These are phyloP conservation scores for Somateria mollissima DNA, from an alignment of 2,797 vertebrate species.

Conservation along the genomic window DNA sequence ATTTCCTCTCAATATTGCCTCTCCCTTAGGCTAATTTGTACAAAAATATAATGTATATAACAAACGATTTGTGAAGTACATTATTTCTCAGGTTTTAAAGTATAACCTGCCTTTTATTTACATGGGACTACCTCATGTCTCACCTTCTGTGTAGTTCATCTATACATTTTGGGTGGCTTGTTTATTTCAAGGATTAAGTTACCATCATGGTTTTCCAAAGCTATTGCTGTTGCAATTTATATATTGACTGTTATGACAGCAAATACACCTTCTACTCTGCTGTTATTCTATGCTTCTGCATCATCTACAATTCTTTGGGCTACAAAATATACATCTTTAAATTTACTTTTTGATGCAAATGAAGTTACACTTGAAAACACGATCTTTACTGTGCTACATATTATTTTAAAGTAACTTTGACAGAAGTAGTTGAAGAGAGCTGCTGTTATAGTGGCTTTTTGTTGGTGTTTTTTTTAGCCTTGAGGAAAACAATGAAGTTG, in stretches of 20 bases:
- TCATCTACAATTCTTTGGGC: background rate
- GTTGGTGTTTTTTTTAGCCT: background rate
- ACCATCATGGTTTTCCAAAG: background rate
- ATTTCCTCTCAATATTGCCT: background rate
- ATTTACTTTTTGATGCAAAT: background rate
- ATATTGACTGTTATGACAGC: background rate
- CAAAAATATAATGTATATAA: background rate
- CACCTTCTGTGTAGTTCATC: background rate
- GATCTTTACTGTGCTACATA: background rate
- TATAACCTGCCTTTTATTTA: background rate
- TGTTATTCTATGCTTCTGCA: background rate
- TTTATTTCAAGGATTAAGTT: background rate
- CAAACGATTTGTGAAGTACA: background rate
- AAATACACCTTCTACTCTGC: background rate
- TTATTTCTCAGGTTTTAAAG: background rate
- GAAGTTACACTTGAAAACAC: background rate
- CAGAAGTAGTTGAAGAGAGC: background rate
- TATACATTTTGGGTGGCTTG: background rate
- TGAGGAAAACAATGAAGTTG: background rate
- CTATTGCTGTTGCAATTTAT: background rate
- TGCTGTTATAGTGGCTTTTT: background rate
- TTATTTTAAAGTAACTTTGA: background rate
- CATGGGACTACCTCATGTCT: background rate
- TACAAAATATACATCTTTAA: background rate
- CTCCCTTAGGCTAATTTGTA: slow-evolving; percentile 20